Evolutionary conservation across 2,797 vertebrate genomes (phyloP), one percentile per base, ranked within the genome.

Genomic region (Kryptopterus vitreolus): DNA sequence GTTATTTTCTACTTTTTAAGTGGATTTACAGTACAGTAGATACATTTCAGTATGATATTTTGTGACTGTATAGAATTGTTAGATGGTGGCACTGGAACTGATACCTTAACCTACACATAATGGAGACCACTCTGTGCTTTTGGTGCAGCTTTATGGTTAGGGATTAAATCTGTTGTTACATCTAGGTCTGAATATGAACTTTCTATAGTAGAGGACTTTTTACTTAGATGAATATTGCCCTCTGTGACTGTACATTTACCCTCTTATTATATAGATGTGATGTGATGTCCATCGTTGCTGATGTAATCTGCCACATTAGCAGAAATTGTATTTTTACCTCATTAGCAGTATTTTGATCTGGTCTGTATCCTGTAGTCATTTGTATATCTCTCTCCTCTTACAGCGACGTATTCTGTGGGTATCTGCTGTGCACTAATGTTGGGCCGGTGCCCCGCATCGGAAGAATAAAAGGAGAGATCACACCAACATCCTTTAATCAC

Each of bases 371-470:
- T 53, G 31, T 73, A 57, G 31, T 24, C 31, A 16, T 29, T 71
- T 7, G 29, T 74, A 6, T 70, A 26, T 78, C 12, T 78, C 38
- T 80, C 10, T 66, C 3, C 50, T 72, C 50, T 72, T 72, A 59
- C 91, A 99, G 98, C 78, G 97, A 99, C 71, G 98, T 99, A 77
- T 99, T 99, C 92, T 99, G 98, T 87, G 98, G 98, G 76, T 98
- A 96, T 92, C 94, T 99, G 85, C 92, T 99, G 82, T 99, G 98
- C 86, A 89, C 96, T 88, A 98, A 98, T 89, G 94, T 96, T 72
- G 97, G 96, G 57, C 94, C 90, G 81, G 90, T 87, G 71, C 97
- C 98, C 43, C 95, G 96, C 70, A 96, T 99, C 62, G 98, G 98
- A 83, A 89, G 93, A 3, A 94, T 99, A 91, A 96, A 96, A 89